Evolutionary conservation across 2,888 invertebrate genomes (phyloP).

Genomic region (Uropetala carovei): DNA sequence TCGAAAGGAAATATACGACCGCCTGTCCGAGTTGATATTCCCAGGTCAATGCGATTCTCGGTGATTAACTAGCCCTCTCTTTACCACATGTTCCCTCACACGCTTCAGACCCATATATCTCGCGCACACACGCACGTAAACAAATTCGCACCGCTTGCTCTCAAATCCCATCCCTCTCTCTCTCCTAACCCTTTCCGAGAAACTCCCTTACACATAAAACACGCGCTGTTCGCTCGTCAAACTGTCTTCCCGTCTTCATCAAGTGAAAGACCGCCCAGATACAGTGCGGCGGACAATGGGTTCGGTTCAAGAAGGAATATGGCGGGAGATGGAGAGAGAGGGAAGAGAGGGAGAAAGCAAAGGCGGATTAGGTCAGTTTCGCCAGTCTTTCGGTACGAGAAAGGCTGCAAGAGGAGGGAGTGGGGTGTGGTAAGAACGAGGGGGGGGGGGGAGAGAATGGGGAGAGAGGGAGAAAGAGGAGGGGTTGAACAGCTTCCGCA

Average conservation of each 20-base stretch:
- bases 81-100: background rate
- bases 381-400: background rate
- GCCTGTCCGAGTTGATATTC: background rate
- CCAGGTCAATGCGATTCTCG: background rate
- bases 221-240: conserved; percentile 1
- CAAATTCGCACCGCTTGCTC: background rate
- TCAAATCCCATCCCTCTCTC: background rate
- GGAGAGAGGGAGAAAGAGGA: background rate
- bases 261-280: conserved; percentile 16
- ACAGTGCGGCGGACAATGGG: background rate
- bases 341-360: background rate
- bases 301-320: background rate
- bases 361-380: conserved; percentile 59
- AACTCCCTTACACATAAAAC: background rate
- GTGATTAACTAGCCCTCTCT: background rate
- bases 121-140: too few relatives aligned
- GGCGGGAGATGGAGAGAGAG: background rate
- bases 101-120: too few relatives aligned
- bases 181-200: background rate
- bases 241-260: background rate
- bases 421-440: background rate
- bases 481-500: conserved; percentile 49
- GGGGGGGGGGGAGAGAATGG: background rate
- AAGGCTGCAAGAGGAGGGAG: conserved; percentile 67
- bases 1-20: background rate